A percentile compares a stretch with the other conserved stretches of the same genome.
These are phyloP conservation scores for Oreochromis grahami DNA, from an alignment of 2,797 vertebrate species.

Conservation along the genomic window DNA sequence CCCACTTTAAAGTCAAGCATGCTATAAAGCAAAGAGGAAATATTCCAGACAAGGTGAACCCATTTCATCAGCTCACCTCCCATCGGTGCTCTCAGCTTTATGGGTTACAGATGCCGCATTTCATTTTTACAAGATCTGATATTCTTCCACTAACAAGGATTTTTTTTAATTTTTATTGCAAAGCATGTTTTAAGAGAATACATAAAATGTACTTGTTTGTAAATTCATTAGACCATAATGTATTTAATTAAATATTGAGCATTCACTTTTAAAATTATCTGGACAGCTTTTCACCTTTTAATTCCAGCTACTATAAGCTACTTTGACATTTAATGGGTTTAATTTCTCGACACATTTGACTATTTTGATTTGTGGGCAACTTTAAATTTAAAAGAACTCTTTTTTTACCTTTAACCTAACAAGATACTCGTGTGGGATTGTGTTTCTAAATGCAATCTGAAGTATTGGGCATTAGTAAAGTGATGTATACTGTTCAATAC, in stretches of 20 bases:
- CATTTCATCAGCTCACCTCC: background rate
- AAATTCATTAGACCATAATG: background rate
- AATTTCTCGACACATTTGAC: background rate
- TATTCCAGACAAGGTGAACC: conserved; percentile 16
- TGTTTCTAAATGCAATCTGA: background rate
- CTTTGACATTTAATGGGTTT: background rate
- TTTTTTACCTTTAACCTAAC: background rate
- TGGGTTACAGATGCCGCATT: conserved; percentile 1
- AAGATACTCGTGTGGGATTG: background rate
- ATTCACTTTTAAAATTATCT: background rate
- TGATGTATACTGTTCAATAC: background rate
- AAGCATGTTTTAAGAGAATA: background rate
- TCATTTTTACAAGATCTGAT: conserved; percentile 1
- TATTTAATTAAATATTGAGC: background rate
- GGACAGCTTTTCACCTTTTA: background rate
- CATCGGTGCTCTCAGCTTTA: background rate
- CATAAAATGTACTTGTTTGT: background rate
- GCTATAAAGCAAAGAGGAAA: conserved; percentile 15
- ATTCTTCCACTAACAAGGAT: background rate
- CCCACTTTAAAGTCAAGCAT: background rate
- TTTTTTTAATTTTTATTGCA: background rate
- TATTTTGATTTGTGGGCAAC: background rate
- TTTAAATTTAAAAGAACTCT: background rate
- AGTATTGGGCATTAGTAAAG: background rate
- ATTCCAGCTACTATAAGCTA: background rate